Evolutionary conservation across 1,140 invertebrate species (phyloP), one percentile per base, ranked within the genome.

Genomic region (Drosophila bocqueti): DNA sequence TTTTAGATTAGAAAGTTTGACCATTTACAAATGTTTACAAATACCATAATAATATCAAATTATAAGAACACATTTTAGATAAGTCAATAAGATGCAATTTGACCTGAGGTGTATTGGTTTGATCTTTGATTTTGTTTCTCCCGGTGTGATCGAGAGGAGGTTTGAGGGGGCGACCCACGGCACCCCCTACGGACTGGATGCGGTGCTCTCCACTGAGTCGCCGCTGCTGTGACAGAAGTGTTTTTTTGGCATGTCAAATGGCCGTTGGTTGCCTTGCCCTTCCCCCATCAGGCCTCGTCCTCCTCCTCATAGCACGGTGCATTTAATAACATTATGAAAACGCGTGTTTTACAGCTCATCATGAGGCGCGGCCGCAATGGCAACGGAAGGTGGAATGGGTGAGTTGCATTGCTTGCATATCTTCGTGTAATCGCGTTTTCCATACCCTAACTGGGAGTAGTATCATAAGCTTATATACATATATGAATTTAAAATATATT

Each of bases 231-330:
- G 84, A 85, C 85, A 89, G 81, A 89, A 89, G 84, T 89, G 85
- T 85, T 89, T 89, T 89, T 90, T 89, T 90, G 78, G 85, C 84
- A 90, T 89, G 84, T 89, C 85, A 89, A 89, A 89, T 89, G 84
- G 81, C 81, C 74, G 81, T 87, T 89, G 77, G 69, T 47, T 55
- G 61, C 43, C 69, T 52, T 24, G 29, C 50, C 11, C 50, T 43
- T 29, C 21, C 50, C 46, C 47, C 38, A 59, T 21, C 11, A 16
- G 46, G 21, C 18, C 16, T 38, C 34, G 18, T 38, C 31, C 45
- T 45, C 42, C 24, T 36, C 18, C 68, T 69, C 26, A 47, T 36
- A 45, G 43, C 49, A 43, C 74, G 64, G 59, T 40, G 54, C 54
- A 40, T 57, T 84, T 89, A 90, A 90, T 79, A 89, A 89, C 81